A percentile compares a stretch with the other conserved stretches of the same genome.
Conservation (phyloP, 2,113 vertebrate genomes). For the Xenopus borealis region DNA sequence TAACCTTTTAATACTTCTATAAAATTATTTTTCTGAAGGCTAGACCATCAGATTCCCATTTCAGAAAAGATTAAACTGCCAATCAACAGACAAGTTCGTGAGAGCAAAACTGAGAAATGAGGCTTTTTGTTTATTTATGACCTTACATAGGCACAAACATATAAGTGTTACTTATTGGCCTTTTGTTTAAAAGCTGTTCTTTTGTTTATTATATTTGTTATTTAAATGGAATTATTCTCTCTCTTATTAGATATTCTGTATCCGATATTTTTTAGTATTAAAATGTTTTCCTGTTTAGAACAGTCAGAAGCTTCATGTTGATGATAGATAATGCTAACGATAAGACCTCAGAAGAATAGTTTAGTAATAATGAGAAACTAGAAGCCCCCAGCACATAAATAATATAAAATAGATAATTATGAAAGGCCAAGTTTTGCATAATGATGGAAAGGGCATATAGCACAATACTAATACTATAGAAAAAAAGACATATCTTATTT, state of each 20-base stretch:
- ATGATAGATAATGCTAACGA: background rate
- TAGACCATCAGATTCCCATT: conserved; percentile 7
- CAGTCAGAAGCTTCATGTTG: background rate
- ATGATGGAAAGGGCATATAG: too few relatives aligned
- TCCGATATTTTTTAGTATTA: background rate
- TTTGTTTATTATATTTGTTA: background rate
- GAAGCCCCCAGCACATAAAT: background rate
- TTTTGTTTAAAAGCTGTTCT: background rate
- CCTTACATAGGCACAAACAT: background rate
- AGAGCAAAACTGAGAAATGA: background rate
- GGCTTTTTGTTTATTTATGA: conserved; percentile 5
- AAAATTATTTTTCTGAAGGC: conserved; percentile 6
- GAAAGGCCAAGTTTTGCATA: background rate
- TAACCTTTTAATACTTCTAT: conserved; percentile 9
- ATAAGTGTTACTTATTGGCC: background rate
- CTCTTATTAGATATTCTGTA: background rate
- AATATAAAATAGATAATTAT: background rate
- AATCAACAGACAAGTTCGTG: background rate
- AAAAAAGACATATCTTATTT: too few relatives aligned
- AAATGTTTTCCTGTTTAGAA: too few relatives aligned
- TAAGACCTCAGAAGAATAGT: background rate
- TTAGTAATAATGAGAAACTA: background rate
- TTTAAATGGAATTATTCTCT: background rate
- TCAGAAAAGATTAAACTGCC: conserved; percentile 7
- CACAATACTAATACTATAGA: too few relatives aligned